Evolutionary conservation across 2,888 invertebrate genomes (phyloP), one percentile per base, ranked within the genome.

Genomic region (Orchestes rusci): DNA sequence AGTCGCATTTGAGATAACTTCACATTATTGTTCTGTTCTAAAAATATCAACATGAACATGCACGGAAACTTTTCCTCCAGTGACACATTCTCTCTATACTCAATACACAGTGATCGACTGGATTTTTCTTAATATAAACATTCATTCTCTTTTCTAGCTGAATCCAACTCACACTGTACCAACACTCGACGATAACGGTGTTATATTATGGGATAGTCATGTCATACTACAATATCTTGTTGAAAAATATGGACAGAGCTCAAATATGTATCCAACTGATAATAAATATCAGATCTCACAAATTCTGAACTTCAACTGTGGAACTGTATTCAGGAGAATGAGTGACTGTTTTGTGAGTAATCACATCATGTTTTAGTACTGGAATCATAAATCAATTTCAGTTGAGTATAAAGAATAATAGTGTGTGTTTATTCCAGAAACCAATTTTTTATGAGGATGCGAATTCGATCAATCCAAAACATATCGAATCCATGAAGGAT

Each of bases 101-200:
- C n/a, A n/a, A n/a, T n/a, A n/a, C n/a, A n/a, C n/a, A n/a, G n/a
- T n/a, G n/a, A n/a, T n/a, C n/a, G n/a, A n/a, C n/a, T n/a, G n/a
- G n/a, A n/a, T n/a, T n/a, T n/a, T n/a, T n/a, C n/a, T n/a, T n/a
- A n/a, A n/a, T n/a, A n/a, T n/a, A n/a, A n/a, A n/a, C n/a, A n/a
- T n/a, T n/a, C n/a, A n/a, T n/a, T n/a, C n/a, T 23, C 10, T 20
- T 32, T 63, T 70, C 2, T 57, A 78, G 77, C 53, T 75, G 1
- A 77, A 76, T 60, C 76, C 76, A 0, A 71, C 73, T 53, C 75
- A 74, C 56, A 72, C 73, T 20, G 61, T 79, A 28, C 79, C 80
- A 7, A 72, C 74, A 12, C 63, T 80, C 19, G 71, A 75, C 55
- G 71, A 75, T 54, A 70, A 72, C 31, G 76, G 74, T 32, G 74